phyloP scores from a whole-genome alignment of 2,888 invertebrate genomes.

The Helleia helle region DNA sequence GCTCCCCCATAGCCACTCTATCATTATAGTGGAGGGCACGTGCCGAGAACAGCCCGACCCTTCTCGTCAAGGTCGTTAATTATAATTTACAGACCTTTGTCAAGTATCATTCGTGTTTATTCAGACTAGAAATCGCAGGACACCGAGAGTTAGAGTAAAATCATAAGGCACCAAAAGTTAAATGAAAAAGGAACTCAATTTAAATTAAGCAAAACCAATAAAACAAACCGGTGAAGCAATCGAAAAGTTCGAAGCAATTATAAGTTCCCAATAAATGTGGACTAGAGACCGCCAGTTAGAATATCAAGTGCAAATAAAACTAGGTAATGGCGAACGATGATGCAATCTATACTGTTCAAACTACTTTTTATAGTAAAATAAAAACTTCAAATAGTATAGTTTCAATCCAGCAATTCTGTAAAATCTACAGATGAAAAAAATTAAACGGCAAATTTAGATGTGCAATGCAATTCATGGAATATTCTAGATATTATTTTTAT shows the following conservation, averaged over 20 bases:
- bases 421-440: no score
- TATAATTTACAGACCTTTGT: constrained; percentile 40
- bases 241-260: constrained; percentile 5
- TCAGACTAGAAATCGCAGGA: no score
- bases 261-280: constrained; percentile 1
- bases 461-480: no score
- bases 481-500: no score
- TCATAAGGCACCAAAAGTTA: not conserved
- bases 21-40: constrained; percentile 66
- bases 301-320: not conserved
- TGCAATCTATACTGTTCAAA: not conserved
- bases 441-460: no score
- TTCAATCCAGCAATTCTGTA: no score
- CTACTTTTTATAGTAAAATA: no score
- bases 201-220: constrained; percentile 1
- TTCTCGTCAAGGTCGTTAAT: constrained; percentile 63
- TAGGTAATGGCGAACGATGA: not conserved
- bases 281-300: not conserved
- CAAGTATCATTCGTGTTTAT: not conserved
- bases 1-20: constrained; percentile 65
- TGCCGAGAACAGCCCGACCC: constrained; percentile 60
- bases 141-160: no score
- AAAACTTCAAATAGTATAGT: no score
- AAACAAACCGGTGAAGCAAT: not conserved
- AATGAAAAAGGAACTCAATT: not conserved